These are phyloP conservation scores for Dermatemys mawii DNA, from an alignment of 2,113 vertebrate species.

Conservation along the genomic window DNA sequence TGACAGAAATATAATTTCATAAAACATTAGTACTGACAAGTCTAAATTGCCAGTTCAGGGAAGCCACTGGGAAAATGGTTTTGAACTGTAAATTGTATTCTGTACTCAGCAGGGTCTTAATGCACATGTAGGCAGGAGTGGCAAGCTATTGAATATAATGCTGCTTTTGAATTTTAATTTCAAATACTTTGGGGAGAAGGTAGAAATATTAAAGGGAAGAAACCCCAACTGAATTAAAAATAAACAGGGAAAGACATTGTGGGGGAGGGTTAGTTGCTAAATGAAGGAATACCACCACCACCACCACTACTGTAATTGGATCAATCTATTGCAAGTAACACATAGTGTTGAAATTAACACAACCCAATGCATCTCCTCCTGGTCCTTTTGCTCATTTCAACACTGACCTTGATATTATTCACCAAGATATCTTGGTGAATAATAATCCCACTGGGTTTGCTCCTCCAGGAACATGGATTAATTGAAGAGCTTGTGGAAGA, in stretches of 20 bases:
- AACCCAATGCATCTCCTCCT: not conserved
- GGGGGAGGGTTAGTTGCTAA: not conserved
- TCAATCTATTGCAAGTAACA: not conserved
- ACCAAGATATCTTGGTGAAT: not conserved
- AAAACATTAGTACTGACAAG: constrained; percentile 34
- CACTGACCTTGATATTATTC: constrained; percentile 5
- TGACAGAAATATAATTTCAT: constrained; percentile 42
- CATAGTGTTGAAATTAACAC: not conserved
- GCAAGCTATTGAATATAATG: not conserved
- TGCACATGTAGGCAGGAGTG: not conserved
- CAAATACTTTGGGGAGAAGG: not conserved
- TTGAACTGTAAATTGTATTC: not conserved
- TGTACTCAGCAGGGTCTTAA: not conserved
- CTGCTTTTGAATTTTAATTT: not conserved
- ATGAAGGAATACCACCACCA: not conserved
- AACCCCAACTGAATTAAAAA: not conserved
- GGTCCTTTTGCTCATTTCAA: not conserved
- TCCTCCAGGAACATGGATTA: not conserved
- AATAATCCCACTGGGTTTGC: not conserved
- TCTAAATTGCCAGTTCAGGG: not conserved
- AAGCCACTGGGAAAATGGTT: not conserved
- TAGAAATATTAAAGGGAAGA: not conserved
- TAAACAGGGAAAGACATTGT: not conserved
- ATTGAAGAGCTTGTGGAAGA: constrained; percentile 9
- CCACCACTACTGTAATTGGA: not conserved